phyloP scores from a whole-genome alignment of 2,797 vertebrate genomes.

The Lacerta agilis region DNA sequence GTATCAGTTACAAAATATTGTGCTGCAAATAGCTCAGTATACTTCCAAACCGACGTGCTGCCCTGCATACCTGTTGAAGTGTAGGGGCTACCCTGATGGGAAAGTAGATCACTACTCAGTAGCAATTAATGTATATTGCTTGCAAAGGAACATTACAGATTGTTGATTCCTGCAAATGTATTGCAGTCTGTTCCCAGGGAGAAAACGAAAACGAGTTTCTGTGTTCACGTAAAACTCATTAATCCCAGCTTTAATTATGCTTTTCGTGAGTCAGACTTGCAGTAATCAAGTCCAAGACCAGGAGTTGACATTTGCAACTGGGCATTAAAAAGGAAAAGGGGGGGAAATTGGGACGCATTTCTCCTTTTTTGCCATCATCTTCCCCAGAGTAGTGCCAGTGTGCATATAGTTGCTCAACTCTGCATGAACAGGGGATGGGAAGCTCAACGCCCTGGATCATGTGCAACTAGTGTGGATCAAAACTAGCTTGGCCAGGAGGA shows the following conservation, averaged over 20 bases:
- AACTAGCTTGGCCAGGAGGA: too few species aligned
- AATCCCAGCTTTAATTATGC: constrained; percentile 12
- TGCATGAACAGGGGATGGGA: neutral
- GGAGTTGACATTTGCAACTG: neutral
- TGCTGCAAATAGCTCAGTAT: neutral
- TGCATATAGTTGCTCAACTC: neutral
- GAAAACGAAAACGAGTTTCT: neutral
- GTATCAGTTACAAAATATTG: neutral
- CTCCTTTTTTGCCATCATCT: neutral
- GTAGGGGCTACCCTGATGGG: neutral
- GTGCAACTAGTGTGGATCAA: neutral
- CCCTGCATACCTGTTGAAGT: neutral
- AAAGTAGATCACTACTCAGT: neutral
- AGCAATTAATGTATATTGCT: neutral
- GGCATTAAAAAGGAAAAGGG: too few species aligned
- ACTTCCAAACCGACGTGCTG: too few species aligned
- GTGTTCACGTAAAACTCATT: constrained; percentile 18
- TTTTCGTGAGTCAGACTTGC: neutral
- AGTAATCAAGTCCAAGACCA: neutral
- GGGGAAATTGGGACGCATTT: neutral
- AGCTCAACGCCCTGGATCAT: neutral
- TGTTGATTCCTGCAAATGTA: neutral
- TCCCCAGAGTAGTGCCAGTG: neutral
- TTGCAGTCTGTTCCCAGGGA: neutral
- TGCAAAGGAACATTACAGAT: neutral